Percentiles rank a stretch among this genome's conserved stretches.
Conservation (phyloP, 2,888 invertebrate species). For the Deilephila porcellus region DNA sequence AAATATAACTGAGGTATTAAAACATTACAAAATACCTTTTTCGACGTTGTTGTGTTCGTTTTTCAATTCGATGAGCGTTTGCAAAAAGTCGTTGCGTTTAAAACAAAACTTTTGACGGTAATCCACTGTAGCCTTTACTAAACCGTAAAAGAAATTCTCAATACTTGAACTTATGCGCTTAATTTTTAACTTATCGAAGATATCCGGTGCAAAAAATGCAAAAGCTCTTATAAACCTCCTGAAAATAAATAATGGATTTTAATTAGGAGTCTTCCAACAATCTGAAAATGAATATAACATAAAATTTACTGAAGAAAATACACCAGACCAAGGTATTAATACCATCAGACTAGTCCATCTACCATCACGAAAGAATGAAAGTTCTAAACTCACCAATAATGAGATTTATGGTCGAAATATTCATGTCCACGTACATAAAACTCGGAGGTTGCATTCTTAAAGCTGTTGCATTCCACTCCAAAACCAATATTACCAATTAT, state of each 20-base stretch:
- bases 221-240: conserved; percentile 73
- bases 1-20: too few species aligned
- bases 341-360: background rate
- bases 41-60: conserved; percentile 51
- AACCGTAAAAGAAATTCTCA: conserved; percentile 69
- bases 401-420: conserved; percentile 70
- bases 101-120: conserved; percentile 64
- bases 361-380: too few species aligned
- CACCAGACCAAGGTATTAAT: background rate
- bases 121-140: conserved; percentile 71
- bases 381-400: conserved; percentile 67
- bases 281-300: background rate
- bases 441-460: conserved; percentile 81
- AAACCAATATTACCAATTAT: conserved; percentile 86
- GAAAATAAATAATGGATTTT: conserved; percentile 42
- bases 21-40: background rate
- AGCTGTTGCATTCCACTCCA: conserved; percentile 86
- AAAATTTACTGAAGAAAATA: background rate
- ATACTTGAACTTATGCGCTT: conserved; percentile 68
- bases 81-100: conserved; percentile 81
- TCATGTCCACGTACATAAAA: conserved; percentile 78
- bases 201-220: conserved; percentile 72
- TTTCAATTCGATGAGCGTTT: conserved; percentile 81
- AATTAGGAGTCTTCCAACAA: background rate
- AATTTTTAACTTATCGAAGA: conserved; percentile 69